phyloP scores from a whole-genome alignment of 2,113 vertebrate species.

The Mustela nigripes region DNA sequence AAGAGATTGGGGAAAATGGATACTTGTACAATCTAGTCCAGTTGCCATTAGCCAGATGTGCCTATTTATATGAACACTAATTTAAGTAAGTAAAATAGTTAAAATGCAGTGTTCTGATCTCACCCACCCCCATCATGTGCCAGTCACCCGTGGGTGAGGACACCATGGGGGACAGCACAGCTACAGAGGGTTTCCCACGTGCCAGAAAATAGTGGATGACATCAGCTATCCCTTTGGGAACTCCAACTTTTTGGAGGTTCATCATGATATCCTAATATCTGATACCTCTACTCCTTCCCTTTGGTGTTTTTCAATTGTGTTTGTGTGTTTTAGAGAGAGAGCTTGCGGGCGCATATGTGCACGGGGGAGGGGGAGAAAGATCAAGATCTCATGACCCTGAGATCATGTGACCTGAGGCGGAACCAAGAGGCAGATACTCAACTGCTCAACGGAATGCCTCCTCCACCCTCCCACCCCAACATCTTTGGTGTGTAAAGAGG shows the following conservation, averaged over 20 bases:
- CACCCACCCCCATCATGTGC: not conserved
- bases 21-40: not conserved
- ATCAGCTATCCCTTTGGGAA: not conserved
- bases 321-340: not conserved
- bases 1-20: not conserved
- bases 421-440: not conserved
- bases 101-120: not conserved
- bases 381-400: not conserved
- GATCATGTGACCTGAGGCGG: not conserved
- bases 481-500: not conserved
- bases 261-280: not conserved
- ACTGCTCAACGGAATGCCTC: not conserved
- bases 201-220: fast-evolving
- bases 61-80: not conserved
- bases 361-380: not conserved
- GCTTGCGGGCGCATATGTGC: fast-evolving
- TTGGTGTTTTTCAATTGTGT: not conserved
- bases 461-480: too few species aligned
- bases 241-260: not conserved
- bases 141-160: fast-evolving
- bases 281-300: not conserved
- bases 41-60: not conserved
- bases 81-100: not conserved
- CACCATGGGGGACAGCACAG: fast-evolving
- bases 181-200: too few species aligned